Evolutionary conservation across 2,888 invertebrate genomes (phyloP).

Genomic region (Theretra japonica): DNA sequence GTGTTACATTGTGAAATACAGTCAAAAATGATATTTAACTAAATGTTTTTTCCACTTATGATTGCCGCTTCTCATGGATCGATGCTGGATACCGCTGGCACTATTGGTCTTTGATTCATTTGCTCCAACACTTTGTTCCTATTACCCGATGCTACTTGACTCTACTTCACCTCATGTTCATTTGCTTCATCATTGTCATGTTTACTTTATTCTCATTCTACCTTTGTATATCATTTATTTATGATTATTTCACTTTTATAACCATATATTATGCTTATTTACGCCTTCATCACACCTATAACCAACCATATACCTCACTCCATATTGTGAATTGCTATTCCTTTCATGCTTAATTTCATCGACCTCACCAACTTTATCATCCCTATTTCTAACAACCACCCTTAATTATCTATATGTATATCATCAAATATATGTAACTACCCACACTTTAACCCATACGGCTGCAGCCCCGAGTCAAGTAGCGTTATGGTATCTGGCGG

Average conservation of each 20-base stretch:
- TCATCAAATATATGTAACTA: constrained; percentile 5
- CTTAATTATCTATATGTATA: neutral
- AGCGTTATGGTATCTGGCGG: constrained; percentile 83
- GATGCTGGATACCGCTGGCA: constrained; percentile 78
- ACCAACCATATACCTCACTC: too few relatives aligned
- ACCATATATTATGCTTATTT: constrained; percentile 15
- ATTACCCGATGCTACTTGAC: constrained; percentile 73
- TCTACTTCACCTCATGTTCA: constrained; percentile 39
- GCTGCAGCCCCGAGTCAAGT: constrained; percentile 82
- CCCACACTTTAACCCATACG: constrained; percentile 29
- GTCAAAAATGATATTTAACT: constrained; percentile 66
- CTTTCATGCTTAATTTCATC: too few relatives aligned
- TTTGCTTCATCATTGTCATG: neutral
- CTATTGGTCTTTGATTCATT: constrained; percentile 70
- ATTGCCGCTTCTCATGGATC: constrained; percentile 84
- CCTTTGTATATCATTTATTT: neutral
- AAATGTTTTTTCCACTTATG: constrained; percentile 84
- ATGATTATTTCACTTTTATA: constrained; percentile 14
- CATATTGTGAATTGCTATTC: too few relatives aligned
- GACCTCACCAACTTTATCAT: neutral
- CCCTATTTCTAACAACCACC: neutral
- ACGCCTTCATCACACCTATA: too few relatives aligned
- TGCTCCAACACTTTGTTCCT: constrained; percentile 47
- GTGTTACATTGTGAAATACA: constrained; percentile 39
- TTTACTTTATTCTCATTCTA: neutral